A percentile compares a stretch with the other conserved stretches of the same genome.
phyloP scores from a whole-genome alignment of 1,140 invertebrate genomes.

The Drosophila sucinea region DNA sequence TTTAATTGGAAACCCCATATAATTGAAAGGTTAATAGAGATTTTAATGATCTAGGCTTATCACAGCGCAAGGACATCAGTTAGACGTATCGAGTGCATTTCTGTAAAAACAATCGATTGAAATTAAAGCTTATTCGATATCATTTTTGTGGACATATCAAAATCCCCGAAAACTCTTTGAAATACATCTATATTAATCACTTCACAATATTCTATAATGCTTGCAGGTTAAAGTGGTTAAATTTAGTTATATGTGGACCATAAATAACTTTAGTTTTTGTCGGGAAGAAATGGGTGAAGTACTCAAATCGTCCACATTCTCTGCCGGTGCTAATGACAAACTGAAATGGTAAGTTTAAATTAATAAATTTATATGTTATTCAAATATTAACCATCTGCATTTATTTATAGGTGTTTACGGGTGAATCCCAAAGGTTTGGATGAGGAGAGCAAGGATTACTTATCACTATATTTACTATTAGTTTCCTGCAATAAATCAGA shows the following conservation, averaged over 20 bases:
- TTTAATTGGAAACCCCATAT: too few species aligned
- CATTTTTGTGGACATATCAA: background rate
- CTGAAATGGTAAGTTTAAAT: constrained; percentile 94
- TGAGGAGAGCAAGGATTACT: constrained; percentile 99
- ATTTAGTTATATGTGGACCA: constrained; percentile 99
- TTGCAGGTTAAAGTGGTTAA: constrained; percentile 99
- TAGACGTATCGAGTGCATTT: background rate
- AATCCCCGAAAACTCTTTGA: background rate
- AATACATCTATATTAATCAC: background rate
- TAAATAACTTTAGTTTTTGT: constrained; percentile 99
- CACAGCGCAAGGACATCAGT: too few species aligned
- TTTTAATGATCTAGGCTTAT: too few species aligned
- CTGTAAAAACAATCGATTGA: background rate
- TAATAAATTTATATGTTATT: background rate
- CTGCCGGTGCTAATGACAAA: constrained; percentile 99
- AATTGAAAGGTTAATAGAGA: too few species aligned
- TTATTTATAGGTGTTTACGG: constrained; percentile 93
- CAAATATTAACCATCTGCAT: background rate
- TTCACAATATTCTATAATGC: constrained; percentile 49
- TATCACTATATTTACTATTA: constrained; percentile 98
- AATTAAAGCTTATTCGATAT: background rate
- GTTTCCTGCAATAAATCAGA: constrained; percentile 99
- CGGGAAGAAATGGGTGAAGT: constrained; percentile 99
- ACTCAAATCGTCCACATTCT: constrained; percentile 99
- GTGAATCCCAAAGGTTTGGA: constrained; percentile 99